Evolutionary conservation across 2,888 invertebrate genomes (phyloP).

Genomic region (Cryptus viduatorius): DNA sequence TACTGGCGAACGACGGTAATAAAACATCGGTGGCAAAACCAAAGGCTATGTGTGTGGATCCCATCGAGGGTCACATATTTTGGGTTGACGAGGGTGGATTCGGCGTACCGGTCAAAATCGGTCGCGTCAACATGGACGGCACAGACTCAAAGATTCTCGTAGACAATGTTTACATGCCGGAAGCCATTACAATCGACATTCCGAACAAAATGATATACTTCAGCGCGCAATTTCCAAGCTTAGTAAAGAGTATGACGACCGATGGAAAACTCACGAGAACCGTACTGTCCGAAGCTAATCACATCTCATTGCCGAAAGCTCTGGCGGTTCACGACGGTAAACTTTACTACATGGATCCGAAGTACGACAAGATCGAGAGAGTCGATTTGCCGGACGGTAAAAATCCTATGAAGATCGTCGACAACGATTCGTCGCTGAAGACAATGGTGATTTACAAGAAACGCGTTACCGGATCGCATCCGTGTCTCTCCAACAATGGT

Average conservation of each 20-base stretch:
- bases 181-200: constrained; percentile 94
- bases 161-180: constrained; percentile 90
- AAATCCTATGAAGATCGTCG: constrained; percentile 89
- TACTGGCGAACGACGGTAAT: constrained; percentile 96
- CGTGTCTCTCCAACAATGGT: constrained; percentile 94
- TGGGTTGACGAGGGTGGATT: constrained; percentile 98
- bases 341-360: constrained; percentile 95
- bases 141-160: constrained; percentile 91
- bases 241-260: constrained; percentile 90
- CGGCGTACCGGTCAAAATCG: constrained; percentile 95
- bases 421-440: constrained; percentile 95
- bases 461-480: constrained; percentile 92
- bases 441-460: constrained; percentile 96
- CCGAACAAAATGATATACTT: constrained; percentile 95
- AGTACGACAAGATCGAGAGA: constrained; percentile 95
- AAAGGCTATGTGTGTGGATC: constrained; percentile 94
- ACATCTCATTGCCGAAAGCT: constrained; percentile 92
- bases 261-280: constrained; percentile 90
- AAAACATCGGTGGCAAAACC: constrained; percentile 95
- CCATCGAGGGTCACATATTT: constrained; percentile 95
- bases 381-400: constrained; percentile 93
- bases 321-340: constrained; percentile 93
- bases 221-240: constrained; percentile 92
- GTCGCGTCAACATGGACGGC: constrained; percentile 97
- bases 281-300: constrained; percentile 89